These are phyloP conservation scores for Clinocottus analis DNA, from an alignment of 2,113 vertebrate species.

Conservation along the genomic window DNA sequence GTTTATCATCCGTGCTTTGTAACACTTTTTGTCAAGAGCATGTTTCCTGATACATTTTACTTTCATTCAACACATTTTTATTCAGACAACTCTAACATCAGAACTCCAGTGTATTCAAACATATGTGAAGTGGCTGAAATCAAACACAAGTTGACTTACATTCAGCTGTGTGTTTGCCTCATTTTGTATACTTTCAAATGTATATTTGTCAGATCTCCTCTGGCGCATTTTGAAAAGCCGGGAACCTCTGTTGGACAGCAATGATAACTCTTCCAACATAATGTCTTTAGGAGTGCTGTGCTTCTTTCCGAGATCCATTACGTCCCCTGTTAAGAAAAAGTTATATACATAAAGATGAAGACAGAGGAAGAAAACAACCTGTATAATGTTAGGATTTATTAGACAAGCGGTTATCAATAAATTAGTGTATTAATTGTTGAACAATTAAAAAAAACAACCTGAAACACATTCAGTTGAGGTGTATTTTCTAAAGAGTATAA, in stretches of 20 bases:
- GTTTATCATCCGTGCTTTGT: conserved; percentile 61
- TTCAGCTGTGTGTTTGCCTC: conserved; percentile 87
- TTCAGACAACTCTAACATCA: not conserved
- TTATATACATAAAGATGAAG: not conserved
- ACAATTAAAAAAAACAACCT: not conserved
- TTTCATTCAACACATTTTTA: not conserved
- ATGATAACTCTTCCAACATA: conserved; percentile 96
- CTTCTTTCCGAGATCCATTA: conserved; percentile 94
- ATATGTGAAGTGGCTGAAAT: not conserved
- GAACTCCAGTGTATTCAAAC: not conserved
- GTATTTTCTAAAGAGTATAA: not conserved
- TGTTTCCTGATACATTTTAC: conserved; percentile 35
- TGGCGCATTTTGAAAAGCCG: conserved; percentile 97
- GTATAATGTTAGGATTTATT: not conserved
- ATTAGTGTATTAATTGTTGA: not conserved
- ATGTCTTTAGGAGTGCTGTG: conserved; percentile 95
- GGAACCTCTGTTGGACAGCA: conserved; percentile 93
- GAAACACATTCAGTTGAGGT: not conserved
- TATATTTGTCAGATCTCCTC: conserved; percentile 97
- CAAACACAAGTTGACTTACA: conserved; percentile 79
- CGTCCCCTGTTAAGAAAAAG: conserved; percentile 78
- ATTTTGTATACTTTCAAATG: conserved; percentile 96
- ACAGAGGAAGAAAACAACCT: not conserved
- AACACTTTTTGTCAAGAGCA: conserved; percentile 40
- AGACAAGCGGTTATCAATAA: not conserved